Percentiles rank a stretch among this genome's conserved stretches.
Conservation (phyloP, 2,888 invertebrate species). For the Coelopa pilipes region DNA sequence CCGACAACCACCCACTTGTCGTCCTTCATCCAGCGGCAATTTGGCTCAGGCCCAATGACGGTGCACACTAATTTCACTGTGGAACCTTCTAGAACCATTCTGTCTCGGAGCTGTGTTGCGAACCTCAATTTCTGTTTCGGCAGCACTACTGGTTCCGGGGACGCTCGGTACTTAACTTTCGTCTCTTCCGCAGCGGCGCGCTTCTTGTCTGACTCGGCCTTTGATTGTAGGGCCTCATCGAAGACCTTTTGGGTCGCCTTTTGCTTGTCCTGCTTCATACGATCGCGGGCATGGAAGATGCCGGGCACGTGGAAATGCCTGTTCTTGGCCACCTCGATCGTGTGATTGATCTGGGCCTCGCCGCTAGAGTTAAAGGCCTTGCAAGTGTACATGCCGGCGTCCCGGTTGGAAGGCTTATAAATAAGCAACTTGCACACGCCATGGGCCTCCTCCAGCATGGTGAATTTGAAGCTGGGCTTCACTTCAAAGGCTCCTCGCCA, state of each 20-base stretch:
- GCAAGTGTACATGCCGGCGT: slow-evolving; percentile 76
- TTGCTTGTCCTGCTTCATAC: slow-evolving; percentile 60
- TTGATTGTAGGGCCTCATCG: slow-evolving; percentile 64
- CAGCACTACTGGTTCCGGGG: slow-evolving; percentile 59
- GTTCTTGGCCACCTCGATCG: slow-evolving; percentile 70
- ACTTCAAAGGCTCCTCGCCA: slow-evolving; percentile 62
- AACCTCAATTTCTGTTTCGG: slow-evolving; percentile 69
- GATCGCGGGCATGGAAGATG: slow-evolving; percentile 64
- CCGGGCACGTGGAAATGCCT: slow-evolving; percentile 67
- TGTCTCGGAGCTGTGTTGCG: slow-evolving; percentile 80
- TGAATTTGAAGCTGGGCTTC: slow-evolving; percentile 63
- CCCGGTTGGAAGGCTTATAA: slow-evolving; percentile 69
- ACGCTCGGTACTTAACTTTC: slow-evolving; percentile 49
- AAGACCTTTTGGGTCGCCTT: slow-evolving; percentile 60
- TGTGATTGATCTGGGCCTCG: slow-evolving; percentile 67
- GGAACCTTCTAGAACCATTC: slow-evolving; percentile 80
- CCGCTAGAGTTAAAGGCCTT: slow-evolving; percentile 78
- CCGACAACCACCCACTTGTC: slow-evolving; percentile 72
- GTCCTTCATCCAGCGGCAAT: slow-evolving; percentile 81
- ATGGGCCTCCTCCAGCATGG: slow-evolving; percentile 64
- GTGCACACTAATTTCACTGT: slow-evolving; percentile 82
- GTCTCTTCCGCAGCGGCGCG: slow-evolving; percentile 55
- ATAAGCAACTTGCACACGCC: slow-evolving; percentile 70
- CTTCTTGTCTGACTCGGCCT: slow-evolving; percentile 63
- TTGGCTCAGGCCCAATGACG: slow-evolving; percentile 77